Evolutionary conservation across 2,797 vertebrate genomes (phyloP).

Genomic region (Balearica regulorum): DNA sequence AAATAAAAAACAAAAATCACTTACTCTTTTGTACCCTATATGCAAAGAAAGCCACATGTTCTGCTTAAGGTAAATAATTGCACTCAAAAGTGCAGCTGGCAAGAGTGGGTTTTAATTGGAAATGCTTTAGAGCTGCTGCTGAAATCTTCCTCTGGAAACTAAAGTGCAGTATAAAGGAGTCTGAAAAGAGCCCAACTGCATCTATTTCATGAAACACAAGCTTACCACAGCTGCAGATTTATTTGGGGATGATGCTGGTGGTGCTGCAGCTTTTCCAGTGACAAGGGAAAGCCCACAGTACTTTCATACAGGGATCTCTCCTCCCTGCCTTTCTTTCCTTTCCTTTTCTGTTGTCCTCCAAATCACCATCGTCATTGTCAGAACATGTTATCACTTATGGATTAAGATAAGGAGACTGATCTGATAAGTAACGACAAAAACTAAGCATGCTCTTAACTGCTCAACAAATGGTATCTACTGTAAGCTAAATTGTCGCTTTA

Average conservation of each 20-base stretch:
- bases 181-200: neutral
- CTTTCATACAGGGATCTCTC: neutral
- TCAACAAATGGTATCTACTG: neutral
- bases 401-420: neutral
- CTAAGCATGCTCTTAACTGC: neutral
- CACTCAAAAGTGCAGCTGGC: neutral
- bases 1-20: neutral
- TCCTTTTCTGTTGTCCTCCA: neutral
- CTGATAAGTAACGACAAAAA: neutral
- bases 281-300: neutral
- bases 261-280: neutral
- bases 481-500: constrained; percentile 29
- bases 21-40: neutral
- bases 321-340: neutral
- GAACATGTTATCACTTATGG: neutral
- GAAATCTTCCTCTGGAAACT: neutral
- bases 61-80: neutral
- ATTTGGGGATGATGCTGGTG: neutral
- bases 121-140: constrained; percentile 3
- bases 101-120: neutral
- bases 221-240: neutral
- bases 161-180: neutral
- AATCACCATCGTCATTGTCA: neutral
- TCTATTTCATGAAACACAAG: neutral
- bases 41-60: neutral